These are phyloP conservation scores for Cacoxenus indagator DNA, from an alignment of 2,888 invertebrate species.

Conservation along the genomic window DNA sequence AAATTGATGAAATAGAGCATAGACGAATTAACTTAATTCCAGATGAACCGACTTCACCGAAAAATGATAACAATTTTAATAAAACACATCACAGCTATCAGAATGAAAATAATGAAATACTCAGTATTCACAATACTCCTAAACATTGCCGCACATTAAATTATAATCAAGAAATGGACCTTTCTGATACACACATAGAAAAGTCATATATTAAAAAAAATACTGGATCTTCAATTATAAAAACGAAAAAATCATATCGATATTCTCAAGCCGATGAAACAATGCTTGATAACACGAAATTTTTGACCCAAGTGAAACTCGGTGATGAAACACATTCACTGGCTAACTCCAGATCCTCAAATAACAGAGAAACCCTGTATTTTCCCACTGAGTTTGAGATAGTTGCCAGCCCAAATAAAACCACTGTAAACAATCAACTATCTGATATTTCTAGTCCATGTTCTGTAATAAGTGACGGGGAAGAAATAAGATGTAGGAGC, in stretches of 20 bases:
- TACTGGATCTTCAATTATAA: not conserved
- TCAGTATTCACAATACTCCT: too few relatives aligned
- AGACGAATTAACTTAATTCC: slow-evolving; percentile 54
- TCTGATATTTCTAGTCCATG: too few relatives aligned
- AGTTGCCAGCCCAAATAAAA: slow-evolving; percentile 29
- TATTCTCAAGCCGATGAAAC: slow-evolving; percentile 54
- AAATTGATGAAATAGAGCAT: slow-evolving; percentile 56
- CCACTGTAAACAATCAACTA: too few relatives aligned
- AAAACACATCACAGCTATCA: slow-evolving; percentile 27
- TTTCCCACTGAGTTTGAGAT: slow-evolving; percentile 40
- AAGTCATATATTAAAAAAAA: not conserved
- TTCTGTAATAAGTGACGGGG: not conserved
- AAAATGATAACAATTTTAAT: slow-evolving; percentile 32
- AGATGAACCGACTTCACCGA: slow-evolving; percentile 47
- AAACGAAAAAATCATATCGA: slow-evolving; percentile 31
- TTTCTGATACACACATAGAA: slow-evolving; percentile 28
- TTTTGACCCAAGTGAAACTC: slow-evolving; percentile 50
- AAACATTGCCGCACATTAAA: not conserved
- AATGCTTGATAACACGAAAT: slow-evolving; percentile 56
- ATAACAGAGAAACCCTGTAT: slow-evolving; percentile 43
- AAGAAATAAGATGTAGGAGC: not conserved
- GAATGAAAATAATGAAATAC: not conserved
- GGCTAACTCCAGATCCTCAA: slow-evolving; percentile 40
- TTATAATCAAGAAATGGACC: slow-evolving; percentile 40
- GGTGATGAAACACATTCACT: slow-evolving; percentile 56